Evolutionary conservation across 2,113 vertebrate species (phyloP), one percentile per base, ranked within the genome.

Genomic region (Callocephalon fimbriatum): DNA sequence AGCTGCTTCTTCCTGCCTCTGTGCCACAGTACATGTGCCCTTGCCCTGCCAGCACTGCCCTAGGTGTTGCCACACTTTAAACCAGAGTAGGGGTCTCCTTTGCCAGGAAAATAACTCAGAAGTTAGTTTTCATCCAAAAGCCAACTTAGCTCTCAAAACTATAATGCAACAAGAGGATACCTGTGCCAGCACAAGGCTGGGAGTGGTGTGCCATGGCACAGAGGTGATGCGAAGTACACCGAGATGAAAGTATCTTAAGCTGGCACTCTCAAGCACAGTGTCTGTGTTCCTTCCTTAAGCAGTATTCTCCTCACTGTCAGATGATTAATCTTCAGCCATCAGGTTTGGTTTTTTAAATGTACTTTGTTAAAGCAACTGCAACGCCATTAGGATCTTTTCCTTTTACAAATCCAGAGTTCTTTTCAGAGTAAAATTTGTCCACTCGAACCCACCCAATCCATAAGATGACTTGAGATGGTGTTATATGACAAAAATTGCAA

Each of bases 381-480:
- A 37, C 27, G 87, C 38, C 73, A 56, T 89, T 90, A 90, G 59
- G 12, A 82, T 37, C 51, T 80, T 68, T 72, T 90, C 74, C n/a
- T 84, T 19, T 68, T 79, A 31, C 21, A 79, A 90, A 88, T 76
- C 38, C 58, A 82, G 53, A 77, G 32, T 7, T 74, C 38, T 93
- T 79, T 84, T 89, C 88, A 81, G 44, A 91, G 83, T 72, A 95
- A 86, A 93, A 12, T 7, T 61, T 88, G 47, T 89, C 72, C 44
- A 62, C 72, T 95, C 48, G 50, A 86, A 82, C 23, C 0, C 54
- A 45, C 56, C 44, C 15, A 45, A 48, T 56, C 87, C 40, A 48
- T 81, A 82, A 93, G 90, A 96, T 38, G 10, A 65, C n/a, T 71
- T 65, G 80, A 92, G 62, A 90, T 37, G n/a, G 45, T 94, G 75